These are phyloP conservation scores for Melanerpes aurifrons DNA, from an alignment of 2,113 vertebrate genomes.

Conservation along the genomic window DNA sequence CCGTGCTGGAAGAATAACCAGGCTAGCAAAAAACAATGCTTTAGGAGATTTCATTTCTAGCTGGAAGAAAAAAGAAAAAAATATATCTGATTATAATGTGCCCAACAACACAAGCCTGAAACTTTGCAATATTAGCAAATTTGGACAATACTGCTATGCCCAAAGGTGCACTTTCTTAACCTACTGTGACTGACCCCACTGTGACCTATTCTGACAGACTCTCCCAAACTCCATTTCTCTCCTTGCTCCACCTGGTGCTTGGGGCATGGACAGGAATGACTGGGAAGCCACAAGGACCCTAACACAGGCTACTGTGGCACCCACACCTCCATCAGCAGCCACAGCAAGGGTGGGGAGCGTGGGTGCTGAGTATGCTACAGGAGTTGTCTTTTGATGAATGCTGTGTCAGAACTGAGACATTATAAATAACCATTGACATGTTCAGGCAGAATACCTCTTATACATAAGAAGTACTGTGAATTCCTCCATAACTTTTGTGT, in stretches of 20 bases:
- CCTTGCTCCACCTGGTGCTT: fast-evolving
- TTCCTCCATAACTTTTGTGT: conserved; percentile 7
- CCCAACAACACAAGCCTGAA: neutral
- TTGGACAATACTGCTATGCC: neutral
- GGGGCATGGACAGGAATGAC: fast-evolving
- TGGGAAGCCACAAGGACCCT: neutral
- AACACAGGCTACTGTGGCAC: fast-evolving
- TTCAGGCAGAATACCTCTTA: neutral
- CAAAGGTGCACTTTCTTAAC: fast-evolving
- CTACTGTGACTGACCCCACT: neutral
- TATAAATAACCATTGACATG: conserved; percentile 26
- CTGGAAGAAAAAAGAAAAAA: neutral
- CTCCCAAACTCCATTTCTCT: neutral
- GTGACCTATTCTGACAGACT: neutral
- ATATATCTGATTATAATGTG: neutral
- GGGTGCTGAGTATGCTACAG: neutral
- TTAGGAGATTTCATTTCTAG: neutral
- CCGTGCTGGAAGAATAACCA: neutral
- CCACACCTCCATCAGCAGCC: neutral
- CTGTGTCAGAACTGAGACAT: neutral
- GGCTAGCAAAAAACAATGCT: neutral
- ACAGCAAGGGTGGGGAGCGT: neutral
- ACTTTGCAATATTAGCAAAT: neutral
- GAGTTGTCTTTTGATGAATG: neutral
- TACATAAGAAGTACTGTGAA: neutral